Base-by-base conservation (phyloP, 2,888 invertebrate species). In the Nipponacmea schrenckii region DNA sequence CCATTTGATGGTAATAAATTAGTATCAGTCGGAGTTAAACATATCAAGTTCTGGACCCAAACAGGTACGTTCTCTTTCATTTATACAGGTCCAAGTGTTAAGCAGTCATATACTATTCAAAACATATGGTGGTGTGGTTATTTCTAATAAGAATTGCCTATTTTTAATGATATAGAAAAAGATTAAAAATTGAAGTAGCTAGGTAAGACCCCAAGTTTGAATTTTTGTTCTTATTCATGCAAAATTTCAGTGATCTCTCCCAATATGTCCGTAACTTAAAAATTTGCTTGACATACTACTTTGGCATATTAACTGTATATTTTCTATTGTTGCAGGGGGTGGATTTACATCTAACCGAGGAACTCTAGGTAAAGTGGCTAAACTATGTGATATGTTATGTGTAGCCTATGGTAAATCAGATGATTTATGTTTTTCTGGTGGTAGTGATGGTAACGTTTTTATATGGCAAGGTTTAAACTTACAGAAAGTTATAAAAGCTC, bases 11-110 rank as follows among this genome's bases (percentile, higher is more conserved):
- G 73, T 46, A 84, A 81, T 74, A 84, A 85, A 70, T 79, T 90
- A 46, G 86, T 90, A n/a, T 88, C 89, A 31, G 89, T 87, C 48
- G 90, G 90, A 14, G 83, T 88, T n/a, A 89, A 89, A 76, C 90
- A 89, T 79, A 88, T 90, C 79, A 89, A 89, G 80, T 89, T 90
- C 82, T 90, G 90, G 90, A 84, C 82, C 45, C 89, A 89, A 73
- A 83, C 89, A 77, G 89, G 89, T 86, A 79, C 69, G 70, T 50
- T 39, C 1, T 39, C 39, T 39, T 8, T 2, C 31, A 31, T 31
- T 31, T 62, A n/a, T 27, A 63, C 27, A 65, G 44, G 14, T 66
- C n/a, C 0, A 45, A 45, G 67, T 45, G 17, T 27, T 48, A 45
- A 15, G 8, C 24, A 66, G 45, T 70, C 31, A 31, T 31, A 31